These are phyloP conservation scores for Bilobella aurantiaca DNA, from an alignment of 1,140 invertebrate genomes.

Conservation along the genomic window DNA sequence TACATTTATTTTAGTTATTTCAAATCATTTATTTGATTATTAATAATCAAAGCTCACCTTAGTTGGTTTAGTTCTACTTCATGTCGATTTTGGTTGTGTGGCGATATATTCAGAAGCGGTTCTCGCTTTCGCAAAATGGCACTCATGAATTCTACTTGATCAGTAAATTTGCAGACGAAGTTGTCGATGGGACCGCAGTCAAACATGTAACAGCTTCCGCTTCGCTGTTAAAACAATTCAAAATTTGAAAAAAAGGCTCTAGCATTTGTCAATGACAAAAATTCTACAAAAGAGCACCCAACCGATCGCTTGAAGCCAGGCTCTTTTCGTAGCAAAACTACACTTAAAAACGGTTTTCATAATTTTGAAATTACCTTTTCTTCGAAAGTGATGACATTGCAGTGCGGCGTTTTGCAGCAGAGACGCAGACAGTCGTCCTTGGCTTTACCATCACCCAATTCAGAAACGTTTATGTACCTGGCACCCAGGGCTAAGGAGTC, in stretches of 20 bases:
- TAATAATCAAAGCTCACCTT: constrained; percentile 47
- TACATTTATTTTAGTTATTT: no score
- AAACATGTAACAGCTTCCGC: constrained; percentile 82
- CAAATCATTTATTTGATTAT: no score
- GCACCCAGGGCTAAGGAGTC: constrained; percentile 77
- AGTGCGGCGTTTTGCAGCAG: constrained; percentile 73
- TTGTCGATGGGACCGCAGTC: constrained; percentile 76
- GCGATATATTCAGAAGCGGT: background rate
- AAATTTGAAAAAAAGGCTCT: no score
- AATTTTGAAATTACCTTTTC: constrained; percentile 56
- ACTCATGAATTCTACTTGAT: constrained; percentile 78
- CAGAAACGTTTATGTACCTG: constrained; percentile 73
- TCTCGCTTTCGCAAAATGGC: constrained; percentile 53
- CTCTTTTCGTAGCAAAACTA: background rate
- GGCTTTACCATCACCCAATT: constrained; percentile 50
- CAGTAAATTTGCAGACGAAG: constrained; percentile 85
- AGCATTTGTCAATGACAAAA: no score
- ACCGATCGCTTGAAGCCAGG: no score
- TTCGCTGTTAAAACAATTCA: constrained; percentile 47
- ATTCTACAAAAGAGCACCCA: no score
- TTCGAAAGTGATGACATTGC: constrained; percentile 85
- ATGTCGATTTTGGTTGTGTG: constrained; percentile 42
- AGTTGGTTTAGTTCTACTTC: constrained; percentile 67
- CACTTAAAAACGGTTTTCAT: background rate
- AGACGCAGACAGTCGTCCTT: constrained; percentile 68